A percentile compares a stretch with the other conserved stretches of the same genome.
These are phyloP conservation scores for Chaunax sp. DNA, from an alignment of 2,797 vertebrate genomes.

Conservation along the genomic window DNA sequence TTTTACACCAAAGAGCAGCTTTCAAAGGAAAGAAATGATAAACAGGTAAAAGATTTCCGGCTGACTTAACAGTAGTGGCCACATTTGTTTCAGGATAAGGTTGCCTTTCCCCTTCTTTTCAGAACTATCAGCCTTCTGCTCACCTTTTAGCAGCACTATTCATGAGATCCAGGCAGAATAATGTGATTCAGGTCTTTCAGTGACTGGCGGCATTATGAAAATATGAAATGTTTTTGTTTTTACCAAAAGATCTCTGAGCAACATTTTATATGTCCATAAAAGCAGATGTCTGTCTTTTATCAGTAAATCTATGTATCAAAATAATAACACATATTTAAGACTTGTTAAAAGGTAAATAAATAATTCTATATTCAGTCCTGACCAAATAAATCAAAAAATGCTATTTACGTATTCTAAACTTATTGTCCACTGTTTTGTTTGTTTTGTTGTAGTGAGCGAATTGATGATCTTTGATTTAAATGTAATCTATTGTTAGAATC, in stretches of 20 bases:
- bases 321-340: constrained; percentile 47
- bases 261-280: constrained; percentile 47
- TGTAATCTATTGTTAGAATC: constrained; percentile 22
- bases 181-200: constrained; percentile 63
- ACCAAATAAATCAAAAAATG: constrained; percentile 31
- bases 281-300: constrained; percentile 54
- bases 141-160: constrained; percentile 65
- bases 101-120: constrained; percentile 33
- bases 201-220: constrained; percentile 60
- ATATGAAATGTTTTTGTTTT: constrained; percentile 64
- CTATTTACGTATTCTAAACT: constrained; percentile 16
- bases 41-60: constrained; percentile 40
- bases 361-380: constrained; percentile 30
- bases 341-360: constrained; percentile 38
- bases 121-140: constrained; percentile 40
- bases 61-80: constrained; percentile 30
- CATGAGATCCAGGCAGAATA: constrained; percentile 51
- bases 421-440: constrained; percentile 18
- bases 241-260: constrained; percentile 42
- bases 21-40: constrained; percentile 35
- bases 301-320: constrained; percentile 47
- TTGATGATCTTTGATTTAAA: constrained; percentile 19
- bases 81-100: constrained; percentile 32
- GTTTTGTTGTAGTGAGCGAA: constrained; percentile 8
- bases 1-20: constrained; percentile 38